Conservation (phyloP, 2,113 vertebrate species). For the Ifrita kowaldi region DNA sequence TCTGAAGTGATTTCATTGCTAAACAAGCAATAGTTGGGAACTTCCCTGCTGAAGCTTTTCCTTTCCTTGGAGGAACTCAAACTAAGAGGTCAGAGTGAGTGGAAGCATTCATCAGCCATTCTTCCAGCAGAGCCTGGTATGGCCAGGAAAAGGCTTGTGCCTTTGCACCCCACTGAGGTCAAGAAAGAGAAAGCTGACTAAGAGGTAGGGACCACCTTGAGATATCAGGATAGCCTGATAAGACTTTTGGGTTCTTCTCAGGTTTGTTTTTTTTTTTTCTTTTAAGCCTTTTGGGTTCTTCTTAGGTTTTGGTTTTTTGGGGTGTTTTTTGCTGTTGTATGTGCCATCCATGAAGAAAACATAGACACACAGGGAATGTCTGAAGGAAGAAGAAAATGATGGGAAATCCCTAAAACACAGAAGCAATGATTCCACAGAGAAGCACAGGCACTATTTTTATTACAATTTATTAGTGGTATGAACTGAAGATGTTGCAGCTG, state of each 20-base stretch:
- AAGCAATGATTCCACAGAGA: neutral
- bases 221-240: neutral
- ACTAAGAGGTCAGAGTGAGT: neutral
- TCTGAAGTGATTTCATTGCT: neutral
- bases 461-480: neutral
- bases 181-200: neutral
- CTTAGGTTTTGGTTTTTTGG: neutral
- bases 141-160: neutral
- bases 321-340: neutral
- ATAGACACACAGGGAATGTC: neutral
- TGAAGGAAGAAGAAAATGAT: neutral
- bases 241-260: neutral
- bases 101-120: neutral
- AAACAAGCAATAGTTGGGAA: neutral
- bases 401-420: neutral
- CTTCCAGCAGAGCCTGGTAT: neutral
- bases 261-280: neutral
- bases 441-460: neutral
- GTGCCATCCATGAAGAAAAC: neutral
- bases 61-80: neutral
- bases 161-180: neutral
- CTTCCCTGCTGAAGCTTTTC: neutral
- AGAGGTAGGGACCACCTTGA: neutral
- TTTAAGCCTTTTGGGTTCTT: neutral
- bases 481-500: neutral